Conservation (phyloP, 2,797 vertebrate genomes). For the Helarctos malayanus region DNA sequence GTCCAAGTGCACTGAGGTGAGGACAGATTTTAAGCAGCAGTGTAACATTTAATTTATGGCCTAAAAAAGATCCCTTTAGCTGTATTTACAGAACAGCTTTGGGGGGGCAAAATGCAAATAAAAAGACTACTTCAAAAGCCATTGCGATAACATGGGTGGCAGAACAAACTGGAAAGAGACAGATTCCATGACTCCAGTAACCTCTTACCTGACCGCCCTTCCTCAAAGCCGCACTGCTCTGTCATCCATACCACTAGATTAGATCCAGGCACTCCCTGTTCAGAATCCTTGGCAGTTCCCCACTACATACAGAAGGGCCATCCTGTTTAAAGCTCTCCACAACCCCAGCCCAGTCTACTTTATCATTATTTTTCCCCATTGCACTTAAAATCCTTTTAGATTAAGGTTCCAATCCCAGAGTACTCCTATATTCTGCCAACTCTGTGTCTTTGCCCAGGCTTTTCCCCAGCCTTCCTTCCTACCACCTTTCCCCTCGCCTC, state of each 20-base stretch:
- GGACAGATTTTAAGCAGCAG: conserved; percentile 30
- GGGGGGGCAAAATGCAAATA: not conserved
- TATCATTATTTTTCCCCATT: not conserved
- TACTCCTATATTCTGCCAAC: not conserved
- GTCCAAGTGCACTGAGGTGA: not conserved
- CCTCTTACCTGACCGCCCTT: not conserved
- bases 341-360: not conserved
- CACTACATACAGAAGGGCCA: not conserved
- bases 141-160: not conserved
- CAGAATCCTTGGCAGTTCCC: not conserved
- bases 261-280: not conserved
- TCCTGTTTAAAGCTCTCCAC: conserved; percentile 1
- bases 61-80: conserved; percentile 21
- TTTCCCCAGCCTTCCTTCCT: not conserved
- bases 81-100: not conserved
- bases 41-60: not conserved
- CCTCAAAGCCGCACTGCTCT: not conserved
- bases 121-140: not conserved
- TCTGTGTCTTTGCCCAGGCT: not conserved
- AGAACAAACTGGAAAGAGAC: not conserved
- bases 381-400: not conserved
- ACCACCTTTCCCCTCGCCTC: not conserved
- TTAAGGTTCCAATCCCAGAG: not conserved
- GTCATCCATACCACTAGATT: not conserved
- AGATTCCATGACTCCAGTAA: not conserved